These are phyloP conservation scores for Blastobasis adustella DNA, from an alignment of 2,888 invertebrate genomes.

Conservation along the genomic window DNA sequence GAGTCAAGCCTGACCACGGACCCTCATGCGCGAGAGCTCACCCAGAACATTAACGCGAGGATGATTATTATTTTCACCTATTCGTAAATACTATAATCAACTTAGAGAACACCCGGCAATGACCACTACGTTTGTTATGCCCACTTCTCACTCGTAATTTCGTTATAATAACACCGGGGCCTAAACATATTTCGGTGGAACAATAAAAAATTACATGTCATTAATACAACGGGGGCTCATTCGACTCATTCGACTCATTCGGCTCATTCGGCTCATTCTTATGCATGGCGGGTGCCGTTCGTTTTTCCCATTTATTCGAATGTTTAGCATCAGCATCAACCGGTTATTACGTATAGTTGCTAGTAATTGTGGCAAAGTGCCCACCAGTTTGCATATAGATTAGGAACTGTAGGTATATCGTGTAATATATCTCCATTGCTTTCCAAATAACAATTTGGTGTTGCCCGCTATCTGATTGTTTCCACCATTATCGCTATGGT, in stretches of 20 bases:
- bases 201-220: constrained; percentile 31
- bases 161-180: constrained; percentile 12
- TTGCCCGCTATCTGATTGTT: not conserved
- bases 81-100: no score
- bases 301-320: constrained; percentile 22
- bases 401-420: constrained; percentile 9
- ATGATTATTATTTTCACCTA: no score
- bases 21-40: no score
- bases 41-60: no score
- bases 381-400: constrained; percentile 13
- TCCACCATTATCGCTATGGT: no score
- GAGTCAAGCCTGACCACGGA: no score
- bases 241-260: constrained; percentile 20
- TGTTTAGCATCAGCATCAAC: constrained; percentile 22
- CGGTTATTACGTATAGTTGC: constrained; percentile 35
- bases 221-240: constrained; percentile 19
- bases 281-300: constrained; percentile 25
- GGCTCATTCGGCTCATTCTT: constrained; percentile 28
- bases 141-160: not conserved
- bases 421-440: constrained; percentile 8
- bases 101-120: no score
- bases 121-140: no score
- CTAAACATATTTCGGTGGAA: constrained; percentile 21
- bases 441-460: not conserved
- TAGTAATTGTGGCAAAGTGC: constrained; percentile 25